Base-by-base conservation (phyloP, 2,797 vertebrate species). In the Lophotriccus pileatus region DNA sequence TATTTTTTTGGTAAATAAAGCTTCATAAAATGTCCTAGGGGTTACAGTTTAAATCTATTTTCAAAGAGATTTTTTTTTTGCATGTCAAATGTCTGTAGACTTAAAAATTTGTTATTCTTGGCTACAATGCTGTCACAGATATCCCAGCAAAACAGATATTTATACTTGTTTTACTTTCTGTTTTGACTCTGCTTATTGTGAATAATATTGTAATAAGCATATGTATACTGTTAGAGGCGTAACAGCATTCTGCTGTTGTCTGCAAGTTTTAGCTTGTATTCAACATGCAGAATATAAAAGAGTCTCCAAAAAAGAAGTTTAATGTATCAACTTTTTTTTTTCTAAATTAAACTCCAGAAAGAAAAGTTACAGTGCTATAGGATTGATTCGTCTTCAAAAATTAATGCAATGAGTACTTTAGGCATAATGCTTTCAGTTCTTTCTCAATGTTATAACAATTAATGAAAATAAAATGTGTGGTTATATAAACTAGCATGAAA, bases 181-280 rank as follows among this genome's bases (percentile, higher is more conserved):
- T 50, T 95, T 86, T 91, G 67, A 94, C 32, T 94, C 62, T 46
- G 41, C 82, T 89, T 89, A 87, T 83, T 70, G 53, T 84, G 64
- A 80, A 58, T 36, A 58, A 75, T 84, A 78, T 14, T 53, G 14
- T 55, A 76, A 76, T 17, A 67, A 66, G 25, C 19, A 90, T 67
- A 49, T 55, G 85, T 30, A 62, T 52, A 34, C 39, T 69, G 59
- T 79, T 89, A 84, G 52, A 92, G 50, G 14, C 78, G 50, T 43
- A 87, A 39, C 25, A 92, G 43, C 44, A 82, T 79, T 92, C 46
- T 12, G 36, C 30, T 68, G 27, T 34, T 64, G 41, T 76, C 74
- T 84, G 25, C 46, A 79, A 39, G 43, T 72, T 94, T 90, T 44
- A 81, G 87, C 53, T 81, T 75, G 27, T 70, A 72, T n/a, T 94